Evolutionary conservation across 2,797 vertebrate genomes (phyloP), one percentile per base, ranked within the genome.

Genomic region (Pipistrellus pipistrellus): DNA sequence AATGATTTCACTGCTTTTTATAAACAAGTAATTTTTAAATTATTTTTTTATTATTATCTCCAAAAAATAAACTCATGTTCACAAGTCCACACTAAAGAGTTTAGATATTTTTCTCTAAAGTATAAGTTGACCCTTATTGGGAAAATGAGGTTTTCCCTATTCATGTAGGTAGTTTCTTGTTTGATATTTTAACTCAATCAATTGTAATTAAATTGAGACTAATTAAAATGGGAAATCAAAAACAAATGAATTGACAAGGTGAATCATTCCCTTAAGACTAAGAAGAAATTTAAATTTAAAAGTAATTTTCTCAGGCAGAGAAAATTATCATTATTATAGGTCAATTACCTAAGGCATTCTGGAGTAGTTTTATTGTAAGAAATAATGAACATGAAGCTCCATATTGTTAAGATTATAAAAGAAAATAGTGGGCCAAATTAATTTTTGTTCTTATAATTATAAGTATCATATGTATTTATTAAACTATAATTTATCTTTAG

Each of bases 201-300:
- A 80, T 97, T 97, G 82, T 97, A 96, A 97, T 95, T 97, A 97
- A 95, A 92, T 97, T 92, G 64, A 95, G 71, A 88, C 87, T 96
- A 97, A 97, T 97, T 97, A 97, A 97, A 97, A 95, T 95, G 87
- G 85, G 80, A 95, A 96, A 96, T 95, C 20, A 95, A 97, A 97
- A 97, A 90, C 78, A 97, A 96, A 95, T 93, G 85, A 94, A 93
- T 90, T 95, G 94, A 94, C 90, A 88, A 96, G 78, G 78, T 96
- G 91, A 95, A 80, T 73, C 13, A 82, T 88, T 96, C 96, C 91
- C 94, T 64, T 90, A 95, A 95, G 93, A 95, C 55, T 94, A 64
- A 76, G 59, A 88, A 94, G 59, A 95, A 95, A 81, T 73, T 95
- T 94, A 90, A 96, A 93, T 91, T 93, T 96, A 95, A 93, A 96